phyloP scores from a whole-genome alignment of 1,140 invertebrate species.

The Metaphire vulgaris region DNA sequence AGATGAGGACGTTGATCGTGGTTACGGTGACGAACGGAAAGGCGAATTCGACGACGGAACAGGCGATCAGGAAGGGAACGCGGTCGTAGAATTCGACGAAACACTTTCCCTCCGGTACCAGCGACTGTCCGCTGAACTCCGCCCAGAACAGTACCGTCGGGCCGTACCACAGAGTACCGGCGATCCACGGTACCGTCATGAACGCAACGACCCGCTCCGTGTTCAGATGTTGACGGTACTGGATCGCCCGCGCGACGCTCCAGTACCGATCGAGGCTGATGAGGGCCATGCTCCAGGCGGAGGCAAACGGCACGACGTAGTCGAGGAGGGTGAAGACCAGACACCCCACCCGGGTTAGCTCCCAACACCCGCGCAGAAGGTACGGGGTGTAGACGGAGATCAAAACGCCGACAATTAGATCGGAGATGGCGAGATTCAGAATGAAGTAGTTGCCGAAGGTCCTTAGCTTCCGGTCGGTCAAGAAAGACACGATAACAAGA shows the following conservation, averaged over 20 bases:
- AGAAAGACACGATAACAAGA: constrained; percentile 31
- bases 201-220: constrained; percentile 19
- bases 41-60: constrained; percentile 35
- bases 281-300: constrained; percentile 28
- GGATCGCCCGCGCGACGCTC: constrained; percentile 30
- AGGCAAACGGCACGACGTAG: constrained; percentile 31
- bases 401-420: no score
- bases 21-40: constrained; percentile 34
- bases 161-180: no score
- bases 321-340: constrained; percentile 28
- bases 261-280: constrained; percentile 31
- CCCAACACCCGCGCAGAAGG: constrained; percentile 21
- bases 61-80: constrained; percentile 31
- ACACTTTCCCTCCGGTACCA: constrained; percentile 35
- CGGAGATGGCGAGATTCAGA: no score
- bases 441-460: no score
- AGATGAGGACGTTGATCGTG: constrained; percentile 34
- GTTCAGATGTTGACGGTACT: constrained; percentile 27
- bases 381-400: constrained; percentile 19
- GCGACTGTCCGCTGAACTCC: constrained; percentile 21
- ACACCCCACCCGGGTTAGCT: constrained; percentile 21
- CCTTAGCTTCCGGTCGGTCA: constrained; percentile 27
- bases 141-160: no score
- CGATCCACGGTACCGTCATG: no score
- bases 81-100: constrained; percentile 34